Evolutionary conservation across 2,888 invertebrate species (phyloP), one percentile per base, ranked within the genome.

Genomic region (Meloe dianella): DNA sequence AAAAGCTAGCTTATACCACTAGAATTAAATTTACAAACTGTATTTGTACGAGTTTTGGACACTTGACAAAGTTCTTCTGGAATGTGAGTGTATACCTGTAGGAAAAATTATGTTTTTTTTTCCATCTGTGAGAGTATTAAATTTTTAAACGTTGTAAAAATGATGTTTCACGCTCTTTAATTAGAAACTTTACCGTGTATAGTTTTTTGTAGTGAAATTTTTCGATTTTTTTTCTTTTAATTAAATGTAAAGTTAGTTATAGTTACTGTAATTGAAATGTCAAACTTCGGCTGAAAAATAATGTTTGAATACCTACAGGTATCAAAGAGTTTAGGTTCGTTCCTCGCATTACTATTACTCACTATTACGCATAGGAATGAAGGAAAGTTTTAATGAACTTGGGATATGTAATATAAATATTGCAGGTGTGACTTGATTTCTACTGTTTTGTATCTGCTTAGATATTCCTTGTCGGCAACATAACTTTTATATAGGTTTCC

Each of bases 351-450:
- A 47, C 20, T 8, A 24, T 4, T 22, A 17, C 6, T 17, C 17
- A 17, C 22, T 41, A 17, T 7, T 24, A 24, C 14, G 12, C 24
- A 54, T 20, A 54, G 54, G 38, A 35, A 10, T 35, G 62, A 54
- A 61, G 62, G 61, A 64, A 68, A 68, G 61, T 68, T 68, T 68
- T 68, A 68, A 68, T 68, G 67, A 68, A 68, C 67, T 67, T 67
- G 61, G 61, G 56, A 65, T 60, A 64, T 65, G 67, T 64, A 68
- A 62, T 68, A 68, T 68, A 68, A 68, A 68, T 68, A 68, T 68
- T 68, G 64, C 61, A 68, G 62, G 65, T 68, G 60, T 54, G 51
- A 54, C 54, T 54, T 54, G 54, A 54, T 54, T 54, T 54, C 24
- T 54, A 24, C 24, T 54, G 24, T 14, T 54, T 20, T 22, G 24